Base-by-base conservation (phyloP, 2,888 invertebrate species). In the Cerastis leucographa region DNA sequence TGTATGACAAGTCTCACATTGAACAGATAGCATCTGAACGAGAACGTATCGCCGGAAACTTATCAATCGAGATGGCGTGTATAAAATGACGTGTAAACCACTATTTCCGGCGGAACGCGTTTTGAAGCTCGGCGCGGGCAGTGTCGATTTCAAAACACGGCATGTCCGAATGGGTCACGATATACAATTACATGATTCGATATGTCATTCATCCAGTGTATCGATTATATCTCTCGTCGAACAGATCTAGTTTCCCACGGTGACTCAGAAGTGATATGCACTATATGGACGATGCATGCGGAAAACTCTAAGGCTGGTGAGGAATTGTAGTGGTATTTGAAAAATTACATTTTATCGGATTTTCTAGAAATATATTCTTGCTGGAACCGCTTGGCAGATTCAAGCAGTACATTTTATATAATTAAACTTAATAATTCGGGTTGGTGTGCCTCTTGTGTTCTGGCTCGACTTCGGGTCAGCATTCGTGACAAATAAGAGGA, bases 101-200 rank as follows among this genome's bases (percentile, higher is more conserved):
- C 89, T 81, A 87, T 89, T 88, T 93, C 93, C 93, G 92, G 90
- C 83, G 88, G 81, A 90, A 87, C 90, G 81, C 80, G 87, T 86
- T 85, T 77, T 74, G 74, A 86, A 84, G 80, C 83, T 76, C 80
- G 76, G 59, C 67, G 76, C 74, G 79, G 70, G 79, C 78, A 88
- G 89, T 87, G 88, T 90, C 87, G 77, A 81, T 90, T 90, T 90
- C 91, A 89, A 89, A 92, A 90, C 90, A 85, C 69, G 76, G 72
- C 86, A 80, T 88, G 88, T 89, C 86, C 87, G 89, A 89, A 89
- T 89, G 87, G 90, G 87, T 89, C 90, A 86, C 87, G 90, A 89
- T 90, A 91, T 90, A 88, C 85, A 87, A 88, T 92, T 90, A 90
- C 91, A 90, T 86, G 88, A 91, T 89, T 91, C 89, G 90, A 92